Percentiles rank a stretch among this genome's conserved stretches.
Conservation (phyloP, 2,888 invertebrate species). For the Plemyria rubiginata region DNA sequence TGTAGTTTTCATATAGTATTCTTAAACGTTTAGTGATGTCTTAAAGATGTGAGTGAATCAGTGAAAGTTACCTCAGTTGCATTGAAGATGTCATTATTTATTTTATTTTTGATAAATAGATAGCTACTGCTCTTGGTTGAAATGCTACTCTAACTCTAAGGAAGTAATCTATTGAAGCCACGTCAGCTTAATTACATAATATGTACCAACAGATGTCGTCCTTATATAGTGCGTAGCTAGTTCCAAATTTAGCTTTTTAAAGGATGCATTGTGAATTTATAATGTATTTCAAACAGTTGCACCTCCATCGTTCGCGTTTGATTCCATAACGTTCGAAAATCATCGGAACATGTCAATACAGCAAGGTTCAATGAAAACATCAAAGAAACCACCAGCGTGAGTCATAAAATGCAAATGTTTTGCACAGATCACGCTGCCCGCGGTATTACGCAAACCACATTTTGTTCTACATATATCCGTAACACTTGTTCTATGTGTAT, state of each 20-base stretch:
- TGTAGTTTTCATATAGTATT: neutral
- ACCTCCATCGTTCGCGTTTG: conserved; percentile 2
- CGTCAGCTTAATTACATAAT: no score
- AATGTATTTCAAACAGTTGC: neutral
- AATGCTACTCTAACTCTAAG: no score
- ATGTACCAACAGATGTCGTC: neutral
- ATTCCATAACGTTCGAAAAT: neutral
- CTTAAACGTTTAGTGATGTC: neutral
- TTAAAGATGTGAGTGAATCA: no score
- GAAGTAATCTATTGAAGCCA: no score
- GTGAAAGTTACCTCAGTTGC: no score
- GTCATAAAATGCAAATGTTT: conserved; percentile 42
- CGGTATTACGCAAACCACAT: conserved; percentile 29
- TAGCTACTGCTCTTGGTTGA: no score
- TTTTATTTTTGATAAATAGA: no score
- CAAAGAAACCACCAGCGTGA: conserved; percentile 34
- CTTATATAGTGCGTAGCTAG: neutral
- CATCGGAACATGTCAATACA: conserved; percentile 24
- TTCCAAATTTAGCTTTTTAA: neutral
- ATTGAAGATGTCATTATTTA: no score
- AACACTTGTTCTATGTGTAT: conserved; percentile 8
- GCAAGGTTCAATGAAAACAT: conserved; percentile 36
- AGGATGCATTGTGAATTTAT: neutral
- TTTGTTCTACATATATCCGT: conserved; percentile 19
- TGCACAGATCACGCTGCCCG: conserved; percentile 35